Evolutionary conservation across 1,140 invertebrate species (phyloP), one percentile per base, ranked within the genome.

Genomic region (Drosophila navojoa): DNA sequence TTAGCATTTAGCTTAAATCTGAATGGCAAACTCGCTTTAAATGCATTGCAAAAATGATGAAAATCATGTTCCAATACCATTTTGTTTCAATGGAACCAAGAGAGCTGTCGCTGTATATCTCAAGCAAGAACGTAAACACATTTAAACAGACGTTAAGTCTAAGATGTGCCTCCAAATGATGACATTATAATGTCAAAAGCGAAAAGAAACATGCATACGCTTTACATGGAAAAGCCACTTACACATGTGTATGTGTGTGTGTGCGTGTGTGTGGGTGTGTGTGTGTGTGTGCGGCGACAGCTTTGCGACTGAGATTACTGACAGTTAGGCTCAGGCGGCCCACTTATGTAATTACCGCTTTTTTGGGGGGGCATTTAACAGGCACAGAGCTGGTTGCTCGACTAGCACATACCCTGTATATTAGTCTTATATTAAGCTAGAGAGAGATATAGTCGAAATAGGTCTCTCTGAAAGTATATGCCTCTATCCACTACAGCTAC

Each of bases 301-400:
- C 55, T 16, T 19, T 22, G 22, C 53, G 55, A 40, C 70, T 53
- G 59, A 58, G 63, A 68, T 73, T 73, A 72, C 61, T 53, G 63
- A 58, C 57, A 68, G 53, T 47, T 27, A 47, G 68, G 57, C 62
- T 59, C 53, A 53, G 70, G 38, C 62, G 52, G 45, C 35, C 11
- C 58, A 76, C 70, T 73, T 73, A 68, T 68, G 62, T 72, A 72
- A 76, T 72, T 72, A 76, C 73, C 69, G 38, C 62, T 69, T 57
- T 62, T 57, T 73, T 42, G 71, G 53, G 71, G 53, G 35, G 44
- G 55, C 55, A 59, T 67, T 72, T 68, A 72, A 54, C 40, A 25
- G 22, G 10, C 40, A 38, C 55, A 45, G 22, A 16, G 32, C 11
- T 29, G 0, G 27, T n/a, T 3, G 40, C 40, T 29, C 22, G 42